These are phyloP conservation scores for Fukomys damarensis DNA, from an alignment of 2,113 vertebrate species.

Conservation along the genomic window DNA sequence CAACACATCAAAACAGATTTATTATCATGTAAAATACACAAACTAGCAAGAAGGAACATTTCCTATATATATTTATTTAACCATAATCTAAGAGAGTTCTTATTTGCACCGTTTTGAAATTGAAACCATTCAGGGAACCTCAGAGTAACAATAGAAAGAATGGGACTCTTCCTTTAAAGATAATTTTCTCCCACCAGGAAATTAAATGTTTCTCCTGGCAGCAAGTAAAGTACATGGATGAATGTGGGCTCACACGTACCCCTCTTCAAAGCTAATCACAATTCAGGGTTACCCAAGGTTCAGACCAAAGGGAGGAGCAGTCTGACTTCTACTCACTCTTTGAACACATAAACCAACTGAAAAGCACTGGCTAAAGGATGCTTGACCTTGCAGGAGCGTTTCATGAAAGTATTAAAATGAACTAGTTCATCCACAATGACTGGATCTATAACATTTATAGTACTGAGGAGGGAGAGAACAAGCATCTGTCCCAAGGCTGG, in stretches of 20 bases:
- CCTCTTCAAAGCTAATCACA: slow-evolving; percentile 83
- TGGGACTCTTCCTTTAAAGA: slow-evolving; percentile 82
- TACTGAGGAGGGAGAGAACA: not conserved
- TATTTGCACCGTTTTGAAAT: slow-evolving; percentile 63
- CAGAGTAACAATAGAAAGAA: slow-evolving; percentile 81
- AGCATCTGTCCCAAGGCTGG: not conserved
- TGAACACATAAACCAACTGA: slow-evolving; percentile 46
- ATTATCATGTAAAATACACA: slow-evolving; percentile 68
- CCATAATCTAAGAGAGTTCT: slow-evolving; percentile 67
- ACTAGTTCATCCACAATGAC: not conserved
- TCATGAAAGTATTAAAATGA: not conserved
- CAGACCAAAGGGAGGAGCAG: slow-evolving; percentile 40
- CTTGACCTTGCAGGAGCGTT: not conserved
- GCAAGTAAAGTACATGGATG: slow-evolving; percentile 76
- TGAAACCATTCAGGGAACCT: slow-evolving; percentile 69
- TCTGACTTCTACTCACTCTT: slow-evolving; percentile 64
- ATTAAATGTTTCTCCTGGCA: slow-evolving; percentile 88
- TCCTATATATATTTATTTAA: slow-evolving; percentile 75
- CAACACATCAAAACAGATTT: slow-evolving; percentile 63
- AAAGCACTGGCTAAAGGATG: slow-evolving; percentile 19
- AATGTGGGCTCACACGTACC: slow-evolving; percentile 82
- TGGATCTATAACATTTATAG: not conserved
- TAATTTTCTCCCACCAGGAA: slow-evolving; percentile 86
- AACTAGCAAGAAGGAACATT: slow-evolving; percentile 69
- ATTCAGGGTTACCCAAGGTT: slow-evolving; percentile 82